Conservation (phyloP, 2,888 invertebrate genomes). For the Poecilobothrus nobilitatus region DNA sequence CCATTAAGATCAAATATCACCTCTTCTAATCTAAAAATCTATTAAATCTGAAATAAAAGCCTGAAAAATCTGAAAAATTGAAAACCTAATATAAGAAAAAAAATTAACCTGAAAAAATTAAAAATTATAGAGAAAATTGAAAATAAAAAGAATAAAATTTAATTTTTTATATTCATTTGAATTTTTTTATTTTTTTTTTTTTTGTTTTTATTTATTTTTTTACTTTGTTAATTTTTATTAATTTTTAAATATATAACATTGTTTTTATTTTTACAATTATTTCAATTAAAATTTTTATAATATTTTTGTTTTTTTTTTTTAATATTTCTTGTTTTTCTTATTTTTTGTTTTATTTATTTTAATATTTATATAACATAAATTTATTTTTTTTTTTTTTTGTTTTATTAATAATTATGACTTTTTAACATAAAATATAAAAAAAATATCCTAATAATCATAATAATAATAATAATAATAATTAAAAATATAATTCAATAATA, state of each 20-base stretch:
- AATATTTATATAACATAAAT: too few relatives aligned
- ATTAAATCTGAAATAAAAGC: too few relatives aligned
- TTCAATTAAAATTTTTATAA: neutral
- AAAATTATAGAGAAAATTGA: too few relatives aligned
- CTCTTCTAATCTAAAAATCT: too few relatives aligned
- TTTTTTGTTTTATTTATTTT: too few relatives aligned
- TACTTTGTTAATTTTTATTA: neutral
- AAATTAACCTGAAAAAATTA: too few relatives aligned
- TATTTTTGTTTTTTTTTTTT: too few relatives aligned
- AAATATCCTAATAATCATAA: neutral
- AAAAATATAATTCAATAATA: neutral
- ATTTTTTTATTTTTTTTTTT: neutral
- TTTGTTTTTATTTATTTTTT: neutral
- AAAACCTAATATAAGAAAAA: too few relatives aligned
- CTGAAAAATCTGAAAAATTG: too few relatives aligned
- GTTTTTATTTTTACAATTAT: neutral
- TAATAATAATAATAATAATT: neutral
- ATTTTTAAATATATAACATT: slow-evolving; percentile 3
- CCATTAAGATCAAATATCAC: too few relatives aligned
- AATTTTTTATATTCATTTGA: neutral
- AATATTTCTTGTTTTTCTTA: neutral
- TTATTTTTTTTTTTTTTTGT: neutral
- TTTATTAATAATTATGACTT: slow-evolving; percentile 4
- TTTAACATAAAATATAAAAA: slow-evolving; percentile 6
- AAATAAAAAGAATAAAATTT: neutral